Conservation (phyloP, 1,140 invertebrate species). For the Philaenus spumarius region DNA sequence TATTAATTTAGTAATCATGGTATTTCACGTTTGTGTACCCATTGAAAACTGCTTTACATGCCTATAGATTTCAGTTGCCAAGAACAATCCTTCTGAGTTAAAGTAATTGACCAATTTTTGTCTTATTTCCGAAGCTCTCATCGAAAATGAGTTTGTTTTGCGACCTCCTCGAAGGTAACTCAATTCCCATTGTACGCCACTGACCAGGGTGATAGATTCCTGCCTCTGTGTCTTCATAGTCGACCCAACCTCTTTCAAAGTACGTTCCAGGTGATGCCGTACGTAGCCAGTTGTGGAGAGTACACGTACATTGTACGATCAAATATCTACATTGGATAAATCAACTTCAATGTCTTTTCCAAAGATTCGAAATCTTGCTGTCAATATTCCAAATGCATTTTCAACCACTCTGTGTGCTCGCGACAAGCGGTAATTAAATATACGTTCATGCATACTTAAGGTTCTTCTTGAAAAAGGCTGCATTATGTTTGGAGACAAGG, state of each 20-base stretch:
- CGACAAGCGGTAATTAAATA: no score
- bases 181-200: neutral
- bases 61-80: constrained; percentile 6
- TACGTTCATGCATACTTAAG: no score
- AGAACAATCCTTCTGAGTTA: constrained; percentile 2
- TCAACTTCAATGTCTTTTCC: constrained; percentile 32
- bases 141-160: constrained; percentile 5
- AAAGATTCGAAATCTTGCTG: constrained; percentile 40
- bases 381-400: no score
- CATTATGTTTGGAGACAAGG: constrained; percentile 36
- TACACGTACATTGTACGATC: constrained; percentile 18
- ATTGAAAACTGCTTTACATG: no score
- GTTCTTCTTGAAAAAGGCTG: constrained; percentile 36
- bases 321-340: constrained; percentile 25
- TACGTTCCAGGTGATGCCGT: constrained; percentile 3
- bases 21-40: no score
- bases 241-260: constrained; percentile 10
- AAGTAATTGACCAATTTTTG: constrained; percentile 3
- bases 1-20: no score
- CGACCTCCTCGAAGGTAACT: neutral
- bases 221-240: no score
- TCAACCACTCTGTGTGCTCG: no score
- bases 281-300: constrained; percentile 27
- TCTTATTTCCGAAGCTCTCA: constrained; percentile 7
- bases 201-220: neutral